phyloP scores from a whole-genome alignment of 35 echinoderm and acorn worm genomes.

The Lytechinus variegatus region DNA sequence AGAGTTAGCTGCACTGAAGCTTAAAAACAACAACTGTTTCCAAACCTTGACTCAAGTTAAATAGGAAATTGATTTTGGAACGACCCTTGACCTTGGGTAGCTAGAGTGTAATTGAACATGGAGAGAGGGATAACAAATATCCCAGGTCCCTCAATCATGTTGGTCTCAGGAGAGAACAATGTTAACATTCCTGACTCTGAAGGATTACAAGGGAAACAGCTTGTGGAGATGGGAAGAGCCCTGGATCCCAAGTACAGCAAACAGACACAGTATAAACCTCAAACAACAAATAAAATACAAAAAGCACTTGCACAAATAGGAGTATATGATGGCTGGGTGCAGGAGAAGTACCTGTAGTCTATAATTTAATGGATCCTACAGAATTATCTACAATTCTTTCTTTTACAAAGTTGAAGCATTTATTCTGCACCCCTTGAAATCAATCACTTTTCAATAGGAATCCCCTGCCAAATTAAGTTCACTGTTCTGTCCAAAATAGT shows the following conservation, averaged over 20 bases:
- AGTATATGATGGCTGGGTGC: too few species aligned
- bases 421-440: too few species aligned
- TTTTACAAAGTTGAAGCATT: too few species aligned
- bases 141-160: not conserved
- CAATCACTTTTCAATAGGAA: too few species aligned
- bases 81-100: not conserved
- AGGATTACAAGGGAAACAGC: not conserved
- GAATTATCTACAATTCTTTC: too few species aligned
- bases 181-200: not conserved
- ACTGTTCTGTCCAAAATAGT: too few species aligned
- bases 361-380: too few species aligned
- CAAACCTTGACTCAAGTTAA: not conserved
- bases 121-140: not conserved
- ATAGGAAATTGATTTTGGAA: not conserved
- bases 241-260: not conserved
- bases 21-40: not conserved
- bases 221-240: not conserved
- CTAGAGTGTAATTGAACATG: not conserved
- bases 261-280: too few species aligned
- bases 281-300: too few species aligned
- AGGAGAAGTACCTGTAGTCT: too few species aligned
- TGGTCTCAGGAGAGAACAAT: not conserved
- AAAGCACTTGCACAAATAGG: too few species aligned
- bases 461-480: too few species aligned
- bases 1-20: not conserved